phyloP scores from a whole-genome alignment of 1,140 invertebrate genomes.

The Drosophila littoralis region DNA sequence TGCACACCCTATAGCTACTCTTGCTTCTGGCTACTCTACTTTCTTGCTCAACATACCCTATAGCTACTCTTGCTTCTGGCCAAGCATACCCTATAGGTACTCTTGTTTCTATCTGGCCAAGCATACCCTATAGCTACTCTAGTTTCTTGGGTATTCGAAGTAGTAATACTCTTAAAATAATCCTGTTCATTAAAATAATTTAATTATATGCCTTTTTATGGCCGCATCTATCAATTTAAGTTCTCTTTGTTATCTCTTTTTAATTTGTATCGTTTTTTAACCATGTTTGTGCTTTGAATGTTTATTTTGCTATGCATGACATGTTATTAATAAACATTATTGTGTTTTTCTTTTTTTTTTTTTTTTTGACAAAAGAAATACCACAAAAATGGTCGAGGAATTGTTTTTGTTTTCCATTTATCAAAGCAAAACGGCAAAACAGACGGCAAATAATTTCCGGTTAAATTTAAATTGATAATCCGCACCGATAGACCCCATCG shows the following conservation, averaged over 20 bases:
- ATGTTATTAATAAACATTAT: slow-evolving; percentile 49
- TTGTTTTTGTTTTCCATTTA: slow-evolving; percentile 30
- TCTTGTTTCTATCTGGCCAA: no score
- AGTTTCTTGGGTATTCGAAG: background rate
- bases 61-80: no score
- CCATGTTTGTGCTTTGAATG: slow-evolving; percentile 5
- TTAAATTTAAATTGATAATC: slow-evolving; percentile 53
- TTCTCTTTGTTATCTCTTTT: background rate
- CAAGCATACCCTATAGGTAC: no score
- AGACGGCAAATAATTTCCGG: slow-evolving; percentile 60
- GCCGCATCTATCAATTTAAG: slow-evolving; percentile 5
- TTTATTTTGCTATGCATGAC: slow-evolving; percentile 18
- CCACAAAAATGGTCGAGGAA: slow-evolving; percentile 14
- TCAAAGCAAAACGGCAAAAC: slow-evolving; percentile 53
- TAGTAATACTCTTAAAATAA: slow-evolving; percentile 2
- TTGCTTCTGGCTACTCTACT: no score
- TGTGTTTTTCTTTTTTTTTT: background rate
- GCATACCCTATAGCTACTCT: background rate
- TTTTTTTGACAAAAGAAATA: slow-evolving; percentile 38
- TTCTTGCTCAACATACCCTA: no score
- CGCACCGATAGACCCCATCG: slow-evolving; percentile 13
- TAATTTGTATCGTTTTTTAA: background rate
- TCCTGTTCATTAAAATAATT: slow-evolving; percentile 9
- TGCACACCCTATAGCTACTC: no score
- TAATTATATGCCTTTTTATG: slow-evolving; percentile 18